Evolutionary conservation across 2,888 invertebrate species (phyloP), one percentile per base, ranked within the genome.

Genomic region (Blera fallax): DNA sequence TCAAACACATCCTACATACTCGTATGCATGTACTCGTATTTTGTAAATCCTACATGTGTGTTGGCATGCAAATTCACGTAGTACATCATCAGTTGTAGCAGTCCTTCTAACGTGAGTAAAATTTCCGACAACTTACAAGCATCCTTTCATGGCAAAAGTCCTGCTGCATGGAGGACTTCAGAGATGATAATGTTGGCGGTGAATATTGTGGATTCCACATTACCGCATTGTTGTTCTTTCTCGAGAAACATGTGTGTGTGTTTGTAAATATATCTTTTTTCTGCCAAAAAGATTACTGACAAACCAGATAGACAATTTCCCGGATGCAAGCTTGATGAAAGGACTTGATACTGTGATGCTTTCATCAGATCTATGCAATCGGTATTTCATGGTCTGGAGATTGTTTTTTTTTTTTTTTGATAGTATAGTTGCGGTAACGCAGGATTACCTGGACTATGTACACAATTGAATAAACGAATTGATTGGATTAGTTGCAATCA

Each of bases 401-500:
- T 3, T 62, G 16, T 69, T 34, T 52, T 48, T 54, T 24, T 16
- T 62, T 60, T 62, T 40, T 14, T 32, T 21, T 43, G 32, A 1
- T 29, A 24, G 14, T 45, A 14, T 6, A 32, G 27, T 27, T 10
- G 27, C 8, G 37, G 37, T 24, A 34, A 24, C 1, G 21, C 10
- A 43, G 58, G 34, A 24, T 21, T 56, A 16, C 37, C 11, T 18
- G 1, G 11, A 16, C 54, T 48, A 34, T 29, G 32, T 21, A 43
- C 11, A 54, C 45, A 58, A 32, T 54, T 52, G 14, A 29, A 52
- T 34, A 78, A 32, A 27, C 52, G 32, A 72, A 48, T 72, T 79
- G 79, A 79, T 72, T 79, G 56, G 64, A 79, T 72, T 50, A 58
- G 54, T 37, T 64, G 62, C 64, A 69, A 50, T 62, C 69, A 52